A percentile compares a stretch with the other conserved stretches of the same genome.
Evolutionary conservation across 2,888 invertebrate species (phyloP).

Genomic region (Apotomis capreana): DNA sequence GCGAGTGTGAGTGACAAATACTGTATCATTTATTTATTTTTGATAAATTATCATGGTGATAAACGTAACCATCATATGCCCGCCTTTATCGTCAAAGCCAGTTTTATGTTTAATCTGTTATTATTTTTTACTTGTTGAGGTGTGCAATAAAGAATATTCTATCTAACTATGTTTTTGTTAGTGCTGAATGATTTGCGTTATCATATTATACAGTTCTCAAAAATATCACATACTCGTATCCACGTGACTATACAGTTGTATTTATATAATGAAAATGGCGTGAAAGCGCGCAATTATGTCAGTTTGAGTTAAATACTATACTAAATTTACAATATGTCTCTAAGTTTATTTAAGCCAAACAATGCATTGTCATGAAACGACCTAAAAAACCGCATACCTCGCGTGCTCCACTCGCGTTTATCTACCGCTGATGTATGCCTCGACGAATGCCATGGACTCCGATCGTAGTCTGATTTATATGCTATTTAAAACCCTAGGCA

Average conservation of each 20-base stretch:
- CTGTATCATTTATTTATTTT: too few species aligned
- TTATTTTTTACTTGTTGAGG: too few species aligned
- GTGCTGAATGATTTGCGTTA: too few species aligned
- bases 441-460: conserved; percentile 4
- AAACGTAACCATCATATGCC: too few species aligned
- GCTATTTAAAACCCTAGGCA: conserved; percentile 10
- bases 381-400: conserved; percentile 30
- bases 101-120: too few species aligned
- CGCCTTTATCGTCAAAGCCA: too few species aligned
- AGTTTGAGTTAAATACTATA: neutral
- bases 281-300: neutral
- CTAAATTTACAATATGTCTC: neutral
- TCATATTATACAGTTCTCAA: too few species aligned
- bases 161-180: too few species aligned
- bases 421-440: conserved; percentile 23
- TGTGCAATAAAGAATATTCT: too few species aligned
- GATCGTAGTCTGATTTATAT: conserved; percentile 11
- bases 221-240: too few species aligned
- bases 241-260: neutral
- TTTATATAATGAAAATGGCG: neutral
- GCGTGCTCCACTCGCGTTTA: conserved; percentile 31
- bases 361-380: conserved; percentile 34
- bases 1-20: too few species aligned
- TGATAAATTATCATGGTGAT: too few species aligned
- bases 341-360: conserved; percentile 26